Evolutionary conservation across 2,888 invertebrate species (phyloP).

Genomic region (Plagodis dolabraria): DNA sequence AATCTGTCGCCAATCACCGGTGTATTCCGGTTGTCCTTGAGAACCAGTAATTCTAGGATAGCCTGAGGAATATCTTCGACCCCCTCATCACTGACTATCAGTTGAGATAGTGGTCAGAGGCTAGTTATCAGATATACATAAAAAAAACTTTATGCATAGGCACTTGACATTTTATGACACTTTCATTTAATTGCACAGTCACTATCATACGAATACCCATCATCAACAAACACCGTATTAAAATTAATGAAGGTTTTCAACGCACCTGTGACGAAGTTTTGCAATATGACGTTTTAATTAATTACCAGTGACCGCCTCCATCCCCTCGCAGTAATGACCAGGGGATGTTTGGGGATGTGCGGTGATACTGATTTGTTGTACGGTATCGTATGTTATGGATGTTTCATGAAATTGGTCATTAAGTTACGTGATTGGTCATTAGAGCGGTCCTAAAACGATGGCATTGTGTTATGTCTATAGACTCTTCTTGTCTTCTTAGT

Average conservation of each 20-base stretch:
- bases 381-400: slow-evolving; percentile 17
- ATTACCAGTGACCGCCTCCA: slow-evolving; percentile 57
- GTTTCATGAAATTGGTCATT: slow-evolving; percentile 16
- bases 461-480: too few species aligned
- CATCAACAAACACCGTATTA: slow-evolving; percentile 27
- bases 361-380: slow-evolving; percentile 60
- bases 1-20: too few species aligned
- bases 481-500: too few species aligned
- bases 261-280: slow-evolving; percentile 64
- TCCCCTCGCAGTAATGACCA: slow-evolving; percentile 34
- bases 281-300: slow-evolving; percentile 70
- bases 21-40: too few species aligned
- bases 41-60: too few species aligned
- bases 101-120: too few species aligned
- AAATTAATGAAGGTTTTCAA: slow-evolving; percentile 51
- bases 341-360: slow-evolving; percentile 31
- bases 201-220: slow-evolving; percentile 28
- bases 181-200: slow-evolving; percentile 12
- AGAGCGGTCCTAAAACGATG: too few species aligned
- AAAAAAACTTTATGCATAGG: too few species aligned
- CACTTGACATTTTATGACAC: neutral
- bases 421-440: slow-evolving; percentile 1
- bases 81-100: too few species aligned
- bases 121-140: too few species aligned
- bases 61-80: too few species aligned